phyloP scores from a whole-genome alignment of 2,113 vertebrate species.

The Oreochromis aureus region DNA sequence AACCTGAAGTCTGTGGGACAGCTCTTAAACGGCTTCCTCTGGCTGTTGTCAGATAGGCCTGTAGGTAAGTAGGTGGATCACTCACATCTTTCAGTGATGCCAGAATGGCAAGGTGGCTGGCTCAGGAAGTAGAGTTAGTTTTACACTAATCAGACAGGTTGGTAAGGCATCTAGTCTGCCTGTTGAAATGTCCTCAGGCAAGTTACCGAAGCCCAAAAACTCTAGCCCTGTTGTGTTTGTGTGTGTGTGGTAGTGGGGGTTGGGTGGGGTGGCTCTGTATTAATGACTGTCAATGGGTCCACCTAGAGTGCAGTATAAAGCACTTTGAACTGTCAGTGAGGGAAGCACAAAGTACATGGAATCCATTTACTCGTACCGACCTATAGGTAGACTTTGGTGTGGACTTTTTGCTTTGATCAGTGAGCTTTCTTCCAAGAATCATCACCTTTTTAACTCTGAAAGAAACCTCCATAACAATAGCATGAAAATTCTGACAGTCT shows the following conservation, averaged over 20 bases:
- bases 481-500: not conserved
- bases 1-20: not conserved
- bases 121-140: not conserved
- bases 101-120: not conserved
- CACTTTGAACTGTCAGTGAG: not conserved
- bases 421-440: not conserved
- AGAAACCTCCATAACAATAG: not conserved
- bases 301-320: not conserved
- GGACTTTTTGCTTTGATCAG: not conserved
- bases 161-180: not conserved
- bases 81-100: not conserved
- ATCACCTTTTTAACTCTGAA: not conserved
- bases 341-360: not conserved
- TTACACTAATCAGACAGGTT: not conserved
- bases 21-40: not conserved
- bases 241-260: not conserved
- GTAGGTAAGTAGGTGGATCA: not conserved
- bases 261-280: not conserved
- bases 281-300: not conserved
- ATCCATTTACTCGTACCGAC: not conserved
- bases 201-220: not conserved
- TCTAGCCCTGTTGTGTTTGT: not conserved
- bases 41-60: not conserved
- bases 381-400: not conserved
- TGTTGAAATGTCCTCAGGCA: not conserved